Percentiles rank a stretch among this genome's conserved stretches.
These are phyloP conservation scores for Chionoecetes opilio DNA, from an alignment of 1,140 invertebrate species.

Conservation along the genomic window DNA sequence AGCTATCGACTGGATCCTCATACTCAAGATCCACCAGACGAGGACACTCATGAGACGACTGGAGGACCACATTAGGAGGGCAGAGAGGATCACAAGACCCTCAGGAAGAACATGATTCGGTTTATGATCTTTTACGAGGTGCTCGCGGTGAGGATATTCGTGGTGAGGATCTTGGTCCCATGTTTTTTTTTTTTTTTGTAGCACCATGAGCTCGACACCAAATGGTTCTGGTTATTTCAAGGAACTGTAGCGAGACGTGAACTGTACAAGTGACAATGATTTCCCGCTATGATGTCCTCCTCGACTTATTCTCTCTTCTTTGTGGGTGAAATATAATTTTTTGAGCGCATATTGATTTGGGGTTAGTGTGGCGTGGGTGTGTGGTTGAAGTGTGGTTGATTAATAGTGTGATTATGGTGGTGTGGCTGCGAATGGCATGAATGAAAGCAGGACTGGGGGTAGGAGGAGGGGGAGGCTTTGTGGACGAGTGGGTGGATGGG, in stretches of 20 bases:
- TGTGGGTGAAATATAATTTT: background rate
- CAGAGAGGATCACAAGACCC: background rate
- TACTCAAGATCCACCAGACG: background rate
- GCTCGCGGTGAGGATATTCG: background rate
- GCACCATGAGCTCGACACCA: background rate
- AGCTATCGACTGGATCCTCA: background rate
- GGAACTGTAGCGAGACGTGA: background rate
- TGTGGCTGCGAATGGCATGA: background rate
- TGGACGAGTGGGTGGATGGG: background rate
- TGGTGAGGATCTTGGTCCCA: background rate
- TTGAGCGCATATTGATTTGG: background rate
- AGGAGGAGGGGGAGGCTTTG: background rate
- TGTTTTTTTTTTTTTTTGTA: background rate
- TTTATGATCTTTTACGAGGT: background rate
- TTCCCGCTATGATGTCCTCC: background rate
- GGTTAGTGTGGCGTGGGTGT: background rate
- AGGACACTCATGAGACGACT: background rate
- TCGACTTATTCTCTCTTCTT: background rate
- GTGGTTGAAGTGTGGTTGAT: background rate
- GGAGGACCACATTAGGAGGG: background rate
- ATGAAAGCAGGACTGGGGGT: background rate
- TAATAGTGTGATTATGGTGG: background rate
- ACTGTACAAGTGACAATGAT: background rate
- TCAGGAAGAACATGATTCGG: background rate
- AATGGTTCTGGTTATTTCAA: too few relatives aligned